These are phyloP conservation scores for Drosophila algonquin DNA, from an alignment of 2,888 invertebrate species.

Conservation along the genomic window DNA sequence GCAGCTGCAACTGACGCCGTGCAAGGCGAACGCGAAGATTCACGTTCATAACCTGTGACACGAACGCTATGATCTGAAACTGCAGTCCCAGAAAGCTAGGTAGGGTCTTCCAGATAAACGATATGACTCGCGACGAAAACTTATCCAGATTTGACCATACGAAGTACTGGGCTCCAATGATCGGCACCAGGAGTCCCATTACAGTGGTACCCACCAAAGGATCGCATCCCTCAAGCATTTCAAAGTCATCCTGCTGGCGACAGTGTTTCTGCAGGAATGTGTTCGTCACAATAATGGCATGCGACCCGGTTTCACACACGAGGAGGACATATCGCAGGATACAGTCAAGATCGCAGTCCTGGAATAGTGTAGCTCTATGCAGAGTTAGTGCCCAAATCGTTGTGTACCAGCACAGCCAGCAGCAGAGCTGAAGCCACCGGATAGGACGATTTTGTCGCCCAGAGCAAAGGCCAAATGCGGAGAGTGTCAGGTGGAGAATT, in stretches of 20 bases:
- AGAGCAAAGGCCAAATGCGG: constrained; percentile 42
- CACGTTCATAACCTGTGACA: constrained; percentile 50
- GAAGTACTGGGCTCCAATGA: not conserved
- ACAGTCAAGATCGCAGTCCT: constrained; percentile 48
- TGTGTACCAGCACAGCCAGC: constrained; percentile 55
- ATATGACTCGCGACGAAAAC: not conserved
- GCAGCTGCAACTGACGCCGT: constrained; percentile 18
- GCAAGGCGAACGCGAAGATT: constrained; percentile 34
- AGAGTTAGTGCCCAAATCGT: constrained; percentile 5
- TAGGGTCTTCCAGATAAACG: constrained; percentile 16
- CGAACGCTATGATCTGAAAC: constrained; percentile 50
- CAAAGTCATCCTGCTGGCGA: not conserved
- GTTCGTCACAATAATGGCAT: constrained; percentile 45
- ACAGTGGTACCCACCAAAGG: constrained; percentile 16
- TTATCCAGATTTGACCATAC: not conserved
- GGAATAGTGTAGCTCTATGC: accelerated
- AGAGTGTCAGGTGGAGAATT: constrained; percentile 27
- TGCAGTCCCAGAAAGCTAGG: constrained; percentile 51
- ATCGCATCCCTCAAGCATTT: not conserved
- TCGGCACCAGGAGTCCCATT: constrained; percentile 17
- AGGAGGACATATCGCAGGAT: constrained; percentile 25
- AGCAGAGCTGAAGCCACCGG: constrained; percentile 22
- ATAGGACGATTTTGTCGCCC: constrained; percentile 20
- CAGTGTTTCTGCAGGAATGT: constrained; percentile 26
- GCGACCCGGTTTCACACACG: constrained; percentile 23